Evolutionary conservation across 2,797 vertebrate species (phyloP), one percentile per base, ranked within the genome.

Genomic region (Streptopelia turtur): DNA sequence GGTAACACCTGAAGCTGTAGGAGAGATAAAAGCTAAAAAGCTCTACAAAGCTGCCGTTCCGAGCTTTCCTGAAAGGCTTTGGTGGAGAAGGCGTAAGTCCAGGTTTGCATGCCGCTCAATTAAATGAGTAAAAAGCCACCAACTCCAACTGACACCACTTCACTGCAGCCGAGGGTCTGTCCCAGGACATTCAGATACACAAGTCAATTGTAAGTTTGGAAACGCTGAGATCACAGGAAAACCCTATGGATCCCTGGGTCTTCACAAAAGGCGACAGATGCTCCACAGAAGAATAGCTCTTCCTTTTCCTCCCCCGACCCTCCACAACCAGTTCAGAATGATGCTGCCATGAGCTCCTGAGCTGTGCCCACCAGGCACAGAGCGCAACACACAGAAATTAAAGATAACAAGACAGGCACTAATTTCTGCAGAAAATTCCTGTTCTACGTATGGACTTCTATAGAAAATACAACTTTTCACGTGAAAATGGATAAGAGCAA

Each of bases 211-310:
- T 84, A 4, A 74, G 66, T 8, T 10, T 14, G 85, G 84, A 11
- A 86, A 76, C 20, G 3, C 31, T 30, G 72, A 74, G 90, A 92
- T 95, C 92, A 92, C 86, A 95, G 91, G 83, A 61, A 82, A 87
- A 60, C 43, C 86, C 56, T 15, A 2, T 14, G 81, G 17, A 28
- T 52, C 79, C 88, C 35, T 37, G 76, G 45, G 7, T 75, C 63
- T 82, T 81, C 93, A 95, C 88, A 95, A 97, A 94, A 83, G 87
- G 47, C 95, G 61, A 88, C 91, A 91, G 91, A 94, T 75, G 50
- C 43, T 24, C 30, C 75, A 77, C 60, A 95, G 77, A 96, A 93
- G 86, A 96, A 95, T 56, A 72, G 91, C 31, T 85, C 72, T 80
- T 95, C 89, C 89, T 89, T 87, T 87, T 94, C 82, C 84, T 94